Evolutionary conservation across 1,140 invertebrate genomes (phyloP).

Genomic region (Heliothis subflexa): DNA sequence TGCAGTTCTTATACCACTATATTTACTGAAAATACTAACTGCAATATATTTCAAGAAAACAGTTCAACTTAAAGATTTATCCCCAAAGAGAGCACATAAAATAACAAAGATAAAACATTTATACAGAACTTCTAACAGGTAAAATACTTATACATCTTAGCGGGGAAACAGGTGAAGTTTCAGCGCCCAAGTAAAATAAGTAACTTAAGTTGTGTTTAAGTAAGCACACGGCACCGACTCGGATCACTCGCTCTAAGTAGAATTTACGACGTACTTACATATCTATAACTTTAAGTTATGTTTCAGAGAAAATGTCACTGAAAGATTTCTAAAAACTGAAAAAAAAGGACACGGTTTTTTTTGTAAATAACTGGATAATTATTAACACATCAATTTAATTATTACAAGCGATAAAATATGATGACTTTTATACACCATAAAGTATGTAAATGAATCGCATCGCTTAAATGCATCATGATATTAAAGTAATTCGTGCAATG

Average conservation of each 20-base stretch:
- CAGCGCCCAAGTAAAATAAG: slow-evolving; percentile 43
- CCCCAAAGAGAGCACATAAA: neutral
- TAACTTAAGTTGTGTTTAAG: slow-evolving; percentile 42
- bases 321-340: neutral
- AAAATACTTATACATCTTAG: slow-evolving; percentile 16
- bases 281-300: slow-evolving; percentile 4
- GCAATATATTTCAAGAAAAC: too few species aligned
- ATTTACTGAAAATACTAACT: too few species aligned
- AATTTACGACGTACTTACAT: slow-evolving; percentile 34
- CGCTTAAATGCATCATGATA: neutral
- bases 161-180: slow-evolving; percentile 36
- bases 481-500: neutral
- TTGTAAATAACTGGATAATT: neutral
- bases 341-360: neutral
- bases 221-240: slow-evolving; percentile 18
- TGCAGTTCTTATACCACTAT: too few species aligned
- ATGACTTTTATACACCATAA: neutral
- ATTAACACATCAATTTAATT: neutral
- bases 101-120: neutral
- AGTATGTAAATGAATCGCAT: neutral
- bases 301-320: neutral
- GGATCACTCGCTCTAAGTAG: slow-evolving; percentile 39
- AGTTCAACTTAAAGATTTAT: too few species aligned
- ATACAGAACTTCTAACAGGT: slow-evolving; percentile 24
- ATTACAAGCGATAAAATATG: neutral